Evolutionary conservation across 1,140 invertebrate species (phyloP), one percentile per base, ranked within the genome.

Genomic region (Cotesia glomerata): DNA sequence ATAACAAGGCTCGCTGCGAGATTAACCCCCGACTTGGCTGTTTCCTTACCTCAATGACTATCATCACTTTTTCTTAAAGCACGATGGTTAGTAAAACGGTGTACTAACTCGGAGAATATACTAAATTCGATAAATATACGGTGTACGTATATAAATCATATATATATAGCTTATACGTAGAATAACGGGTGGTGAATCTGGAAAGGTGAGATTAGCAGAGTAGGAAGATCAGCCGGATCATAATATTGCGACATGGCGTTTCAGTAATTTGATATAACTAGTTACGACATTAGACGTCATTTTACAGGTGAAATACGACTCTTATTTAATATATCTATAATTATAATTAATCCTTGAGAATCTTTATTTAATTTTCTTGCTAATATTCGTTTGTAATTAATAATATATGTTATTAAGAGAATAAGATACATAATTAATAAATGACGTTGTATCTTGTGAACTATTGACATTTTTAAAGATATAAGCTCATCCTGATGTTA

Each of bases 201-300:
- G 62, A 64, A 51, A 18, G 62, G 14, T 64, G 62, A 64, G 36
- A 9, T 8, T 5, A 45, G 39, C 11, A 45, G 39, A 45, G 39
- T 45, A 45, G 39, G 56, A 49, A 36, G 39, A 49, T 64, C 62
- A 49, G 62, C 35, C 35, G 62, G 62, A 51, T 64, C 62, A 64
- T 64, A 64, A 64, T 64, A 64, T 45, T 8, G 16, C 14, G 62
- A 49, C 35, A 64, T 64, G n/a, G 14, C 39, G 62, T 35, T 36
- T 45, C 34, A 9, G 62, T 64, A 64, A 64, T 64, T 64, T 36
- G 62, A 64, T 64, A 64, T 64, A 49, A 64, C 39, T 49, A 16
- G 62, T 64, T 64, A 64, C 39, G 34, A 35, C 34, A 36, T 64
- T 36, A 64, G 62, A 26, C 62, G 34, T 64, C 14, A 64, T n/a